Evolutionary conservation across 2,113 vertebrate species (phyloP).

Genomic region (Buteo buteo): DNA sequence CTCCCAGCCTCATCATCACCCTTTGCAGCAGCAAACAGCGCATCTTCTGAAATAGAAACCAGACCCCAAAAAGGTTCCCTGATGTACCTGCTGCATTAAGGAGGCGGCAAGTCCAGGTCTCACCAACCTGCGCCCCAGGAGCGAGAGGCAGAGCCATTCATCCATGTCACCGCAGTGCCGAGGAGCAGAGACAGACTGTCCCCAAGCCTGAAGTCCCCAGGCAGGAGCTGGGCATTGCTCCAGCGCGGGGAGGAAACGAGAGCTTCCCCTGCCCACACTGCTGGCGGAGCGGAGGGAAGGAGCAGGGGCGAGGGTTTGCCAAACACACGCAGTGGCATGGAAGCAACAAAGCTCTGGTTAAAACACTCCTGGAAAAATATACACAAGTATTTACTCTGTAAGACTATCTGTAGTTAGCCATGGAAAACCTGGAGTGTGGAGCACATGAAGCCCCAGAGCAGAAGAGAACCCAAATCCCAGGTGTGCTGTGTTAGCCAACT

Average conservation of each 20-base stretch:
- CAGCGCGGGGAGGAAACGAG: background rate
- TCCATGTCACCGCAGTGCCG: accelerated
- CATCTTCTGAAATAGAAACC: background rate
- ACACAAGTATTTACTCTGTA: background rate
- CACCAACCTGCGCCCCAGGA: background rate
- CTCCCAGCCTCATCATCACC: background rate
- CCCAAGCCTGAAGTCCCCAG: background rate
- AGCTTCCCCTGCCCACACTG: background rate
- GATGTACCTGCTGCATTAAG: accelerated
- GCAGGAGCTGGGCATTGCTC: background rate
- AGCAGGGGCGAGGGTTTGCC: background rate
- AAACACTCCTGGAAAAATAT: background rate
- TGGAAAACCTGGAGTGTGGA: accelerated
- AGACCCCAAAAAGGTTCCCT: background rate
- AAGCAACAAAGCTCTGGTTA: background rate
- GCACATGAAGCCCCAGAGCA: accelerated
- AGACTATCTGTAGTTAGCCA: background rate
- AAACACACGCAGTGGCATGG: accelerated
- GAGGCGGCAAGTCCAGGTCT: background rate
- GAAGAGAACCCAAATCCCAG: background rate
- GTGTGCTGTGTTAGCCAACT: accelerated
- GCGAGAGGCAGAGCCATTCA: background rate
- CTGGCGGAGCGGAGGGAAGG: background rate
- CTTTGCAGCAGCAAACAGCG: accelerated
- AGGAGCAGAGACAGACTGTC: background rate